Base-by-base conservation (phyloP, 2,113 vertebrate genomes). In the Columbina picui region DNA sequence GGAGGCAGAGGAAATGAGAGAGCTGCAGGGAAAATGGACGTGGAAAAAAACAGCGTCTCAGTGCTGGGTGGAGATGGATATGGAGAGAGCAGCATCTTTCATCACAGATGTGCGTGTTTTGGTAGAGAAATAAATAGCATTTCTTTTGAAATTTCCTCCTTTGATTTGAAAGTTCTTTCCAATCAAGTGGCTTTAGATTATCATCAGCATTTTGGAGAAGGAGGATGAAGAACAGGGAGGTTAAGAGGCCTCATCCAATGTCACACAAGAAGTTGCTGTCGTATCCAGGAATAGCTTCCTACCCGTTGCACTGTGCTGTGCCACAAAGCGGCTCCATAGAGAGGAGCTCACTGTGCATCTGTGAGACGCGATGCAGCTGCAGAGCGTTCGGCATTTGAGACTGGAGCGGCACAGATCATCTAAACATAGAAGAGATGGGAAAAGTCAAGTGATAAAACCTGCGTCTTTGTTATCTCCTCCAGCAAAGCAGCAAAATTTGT, bases 261-360 rank as follows among this genome's bases (percentile, higher is more conserved):
- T 90, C 83, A 87, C 26, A 27, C 26, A 57, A 93, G 83, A 75
- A 70, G 23, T 34, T 82, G 82, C 45, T 65, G 8, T 61, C 9
- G 0, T 59, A 88, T 70, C 86, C 92, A 92, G 89, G 56, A 94
- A 92, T 92, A 92, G 93, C 95, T 88, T 70, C 65, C 65, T 38
- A 8, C 50, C 50, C 83, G 2, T 9, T 60, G 60, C 83, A 45
- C 82, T 69, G 34, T 32, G 74, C 85, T 81, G 78, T 68, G 93
- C 56, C 64, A 84, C 53, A 63, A 49, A 45, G 60, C 79, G 81
- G 89, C 88, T 89, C 57, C 75, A 60, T 50, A 81, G 81, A 84
- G 81, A 90, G 91, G 39, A 87, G 93, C 91, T 96, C 87, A 95
- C 85, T 93, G 50, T 84, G 91, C 91, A 87, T 84, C 88, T 95